Evolutionary conservation across 2,113 vertebrate species (phyloP).

Genomic region (Sialia sialis): DNA sequence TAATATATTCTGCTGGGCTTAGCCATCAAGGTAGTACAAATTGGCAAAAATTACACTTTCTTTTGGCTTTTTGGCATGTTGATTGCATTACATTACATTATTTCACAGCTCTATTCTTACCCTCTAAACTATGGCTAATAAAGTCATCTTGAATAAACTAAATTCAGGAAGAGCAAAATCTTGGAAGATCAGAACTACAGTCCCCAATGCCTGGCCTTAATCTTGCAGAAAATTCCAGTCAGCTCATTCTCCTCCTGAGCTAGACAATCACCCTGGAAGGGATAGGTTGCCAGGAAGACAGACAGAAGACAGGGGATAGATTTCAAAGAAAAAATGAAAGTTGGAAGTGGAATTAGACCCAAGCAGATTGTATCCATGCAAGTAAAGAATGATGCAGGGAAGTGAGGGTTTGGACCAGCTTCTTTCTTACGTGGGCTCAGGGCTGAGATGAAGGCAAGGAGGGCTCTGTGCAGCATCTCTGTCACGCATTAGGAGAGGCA

Average conservation of each 20-base stretch:
- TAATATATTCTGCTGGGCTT: conserved; percentile 38
- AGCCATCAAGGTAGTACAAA: conserved; percentile 28
- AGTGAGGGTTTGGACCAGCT: not conserved
- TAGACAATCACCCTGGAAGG: not conserved
- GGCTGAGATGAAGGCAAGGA: not conserved
- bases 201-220: not conserved
- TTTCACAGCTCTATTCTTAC: not conserved
- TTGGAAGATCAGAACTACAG: not conserved
- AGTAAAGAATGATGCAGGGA: not conserved
- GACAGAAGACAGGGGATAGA: not conserved
- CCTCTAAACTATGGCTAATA: not conserved
- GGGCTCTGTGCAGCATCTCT: not conserved
- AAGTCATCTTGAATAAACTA: not conserved
- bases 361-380: not conserved
- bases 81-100: not conserved
- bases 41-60: conserved; percentile 29
- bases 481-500: accelerated
- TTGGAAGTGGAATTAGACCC: not conserved
- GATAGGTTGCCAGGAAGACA: not conserved
- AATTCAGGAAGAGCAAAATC: not conserved
- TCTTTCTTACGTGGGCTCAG: not conserved
- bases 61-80: conserved; percentile 19
- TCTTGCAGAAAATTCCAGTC: not conserved
- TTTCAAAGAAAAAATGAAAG: not conserved
- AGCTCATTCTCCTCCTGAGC: not conserved